Percentiles rank a stretch among this genome's conserved stretches.
These are phyloP conservation scores for Cydia strobilella DNA, from an alignment of 1,140 invertebrate genomes.

Conservation along the genomic window DNA sequence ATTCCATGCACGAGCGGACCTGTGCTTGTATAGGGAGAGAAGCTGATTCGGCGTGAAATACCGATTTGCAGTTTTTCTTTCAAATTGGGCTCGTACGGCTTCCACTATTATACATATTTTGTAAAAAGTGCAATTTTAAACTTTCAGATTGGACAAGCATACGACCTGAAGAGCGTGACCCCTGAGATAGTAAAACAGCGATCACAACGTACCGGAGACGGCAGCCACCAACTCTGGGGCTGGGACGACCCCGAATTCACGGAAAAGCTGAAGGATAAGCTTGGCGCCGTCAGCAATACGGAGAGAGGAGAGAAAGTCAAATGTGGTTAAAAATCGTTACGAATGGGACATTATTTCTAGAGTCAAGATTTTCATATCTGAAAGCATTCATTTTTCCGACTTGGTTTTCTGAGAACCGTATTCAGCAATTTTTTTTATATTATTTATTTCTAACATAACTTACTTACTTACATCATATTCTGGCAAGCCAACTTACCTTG, in stretches of 20 bases:
- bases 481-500: too few relatives aligned
- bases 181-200: conserved; percentile 80
- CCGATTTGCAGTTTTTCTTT: too few relatives aligned
- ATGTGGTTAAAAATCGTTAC: conserved; percentile 31
- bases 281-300: conserved; percentile 49
- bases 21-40: too few relatives aligned
- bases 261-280: conserved; percentile 65
- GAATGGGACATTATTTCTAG: neutral
- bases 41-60: too few relatives aligned
- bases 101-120: too few relatives aligned
- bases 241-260: conserved; percentile 81
- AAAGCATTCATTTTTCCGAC: neutral
- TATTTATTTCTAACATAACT: too few relatives aligned
- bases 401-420: neutral
- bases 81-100: too few relatives aligned
- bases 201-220: conserved; percentile 84
- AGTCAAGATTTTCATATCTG: neutral
- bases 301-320: conserved; percentile 49
- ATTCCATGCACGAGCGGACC: too few relatives aligned
- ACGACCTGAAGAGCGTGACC: conserved; percentile 82
- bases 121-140: too few relatives aligned
- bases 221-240: conserved; percentile 79
- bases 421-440: too few relatives aligned
- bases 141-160: conserved; percentile 82
- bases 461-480: too few relatives aligned